Percentiles rank a stretch among this genome's conserved stretches.
These are phyloP conservation scores for Habroteleia sp. DNA, from an alignment of 2,888 invertebrate genomes.

Conservation along the genomic window DNA sequence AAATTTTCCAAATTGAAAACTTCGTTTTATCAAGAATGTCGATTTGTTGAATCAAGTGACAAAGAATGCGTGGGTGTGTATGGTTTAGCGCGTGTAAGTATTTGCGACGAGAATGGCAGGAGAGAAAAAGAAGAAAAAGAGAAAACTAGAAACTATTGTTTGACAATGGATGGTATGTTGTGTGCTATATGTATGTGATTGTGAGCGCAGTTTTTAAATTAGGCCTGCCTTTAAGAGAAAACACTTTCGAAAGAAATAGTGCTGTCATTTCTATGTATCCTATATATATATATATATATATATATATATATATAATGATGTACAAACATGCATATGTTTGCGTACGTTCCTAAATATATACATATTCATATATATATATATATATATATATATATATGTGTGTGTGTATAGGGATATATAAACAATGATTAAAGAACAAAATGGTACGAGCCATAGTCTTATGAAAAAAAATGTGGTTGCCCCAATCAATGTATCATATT, in stretches of 20 bases:
- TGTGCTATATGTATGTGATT: no score
- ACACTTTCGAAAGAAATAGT: no score
- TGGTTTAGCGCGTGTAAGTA: no score
- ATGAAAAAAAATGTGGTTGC: conserved; percentile 29
- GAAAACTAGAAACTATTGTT: no score
- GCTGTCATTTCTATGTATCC: no score
- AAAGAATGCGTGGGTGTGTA: no score
- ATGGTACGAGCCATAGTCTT: conserved; percentile 31
- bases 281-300: conserved; percentile 12
- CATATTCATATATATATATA: background rate
- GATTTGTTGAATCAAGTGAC: no score
- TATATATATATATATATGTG: background rate
- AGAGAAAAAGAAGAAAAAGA: no score
- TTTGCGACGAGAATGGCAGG: no score
- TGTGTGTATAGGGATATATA: conserved; percentile 3
- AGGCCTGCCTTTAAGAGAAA: no score
- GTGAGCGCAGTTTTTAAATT: no score
- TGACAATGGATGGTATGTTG: no score
- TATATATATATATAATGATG: conserved; percentile 5
- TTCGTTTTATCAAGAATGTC: conserved; percentile 68
- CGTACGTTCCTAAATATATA: background rate
- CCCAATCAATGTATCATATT: conserved; percentile 68
- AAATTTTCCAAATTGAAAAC: conserved; percentile 72
- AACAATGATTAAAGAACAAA: conserved; percentile 10
- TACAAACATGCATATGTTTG: background rate